These are phyloP conservation scores for Polymixis flavicincta DNA, from an alignment of 2,888 invertebrate species.

Conservation along the genomic window DNA sequence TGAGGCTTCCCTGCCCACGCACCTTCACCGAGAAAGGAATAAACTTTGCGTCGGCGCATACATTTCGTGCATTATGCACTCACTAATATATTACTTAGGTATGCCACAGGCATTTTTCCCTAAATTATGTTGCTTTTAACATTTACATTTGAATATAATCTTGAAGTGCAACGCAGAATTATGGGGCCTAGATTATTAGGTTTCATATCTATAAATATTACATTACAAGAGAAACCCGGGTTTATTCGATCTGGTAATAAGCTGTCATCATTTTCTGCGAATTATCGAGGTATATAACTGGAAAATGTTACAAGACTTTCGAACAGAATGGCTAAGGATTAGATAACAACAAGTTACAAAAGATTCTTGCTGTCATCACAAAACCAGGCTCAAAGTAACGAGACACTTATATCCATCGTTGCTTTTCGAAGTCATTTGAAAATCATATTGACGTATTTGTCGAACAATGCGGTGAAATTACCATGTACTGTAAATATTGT, in stretches of 20 bases:
- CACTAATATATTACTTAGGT: slow-evolving; percentile 72
- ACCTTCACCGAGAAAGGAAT: slow-evolving; percentile 75
- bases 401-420: neutral
- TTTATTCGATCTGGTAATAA: slow-evolving; percentile 49
- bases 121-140: slow-evolving; percentile 68
- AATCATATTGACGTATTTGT: slow-evolving; percentile 16
- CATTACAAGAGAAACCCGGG: slow-evolving; percentile 43
- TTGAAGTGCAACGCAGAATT: slow-evolving; percentile 61
- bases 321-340: slow-evolving; percentile 13
- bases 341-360: slow-evolving; percentile 27
- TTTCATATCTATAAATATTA: slow-evolving; percentile 55
- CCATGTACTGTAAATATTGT: slow-evolving; percentile 36
- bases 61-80: slow-evolving; percentile 77
- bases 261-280: slow-evolving; percentile 53
- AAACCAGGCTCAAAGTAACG: slow-evolving; percentile 2
- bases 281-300: slow-evolving; percentile 45
- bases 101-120: slow-evolving; percentile 67
- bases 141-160: slow-evolving; percentile 68
- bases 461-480: slow-evolving; percentile 31
- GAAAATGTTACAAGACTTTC: slow-evolving; percentile 29
- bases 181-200: slow-evolving; percentile 56
- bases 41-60: slow-evolving; percentile 79
- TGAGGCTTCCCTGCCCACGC: slow-evolving; percentile 79
- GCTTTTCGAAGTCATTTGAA: slow-evolving; percentile 1
- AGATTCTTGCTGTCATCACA: slow-evolving; percentile 25